phyloP scores from a whole-genome alignment of 2,113 vertebrate species.

The Heterocephalus glaber region DNA sequence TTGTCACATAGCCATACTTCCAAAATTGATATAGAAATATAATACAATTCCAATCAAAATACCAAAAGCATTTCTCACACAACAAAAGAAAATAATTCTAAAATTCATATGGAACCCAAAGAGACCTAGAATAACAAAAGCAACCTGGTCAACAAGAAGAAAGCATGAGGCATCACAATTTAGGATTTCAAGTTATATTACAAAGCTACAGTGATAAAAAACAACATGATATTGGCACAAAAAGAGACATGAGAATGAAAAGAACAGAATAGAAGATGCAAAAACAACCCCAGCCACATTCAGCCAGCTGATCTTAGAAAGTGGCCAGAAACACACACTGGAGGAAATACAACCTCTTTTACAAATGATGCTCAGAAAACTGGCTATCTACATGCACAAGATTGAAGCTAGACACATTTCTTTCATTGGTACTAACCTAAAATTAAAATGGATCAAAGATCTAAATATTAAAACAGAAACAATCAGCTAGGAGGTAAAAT shows the following conservation, averaged over 20 bases:
- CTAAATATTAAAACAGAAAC: background rate
- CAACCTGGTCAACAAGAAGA: background rate
- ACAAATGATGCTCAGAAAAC: background rate
- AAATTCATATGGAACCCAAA: background rate
- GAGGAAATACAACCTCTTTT: background rate
- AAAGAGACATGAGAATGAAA: background rate
- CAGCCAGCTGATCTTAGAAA: background rate
- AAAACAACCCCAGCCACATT: background rate
- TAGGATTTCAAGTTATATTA: background rate
- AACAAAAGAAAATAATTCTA: background rate
- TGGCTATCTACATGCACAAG: background rate
- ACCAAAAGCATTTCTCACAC: background rate
- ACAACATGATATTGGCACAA: background rate
- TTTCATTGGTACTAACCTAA: background rate
- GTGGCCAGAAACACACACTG: background rate
- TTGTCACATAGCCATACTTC: background rate
- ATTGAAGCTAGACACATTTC: background rate
- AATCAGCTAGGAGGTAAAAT: background rate
- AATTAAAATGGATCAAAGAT: background rate
- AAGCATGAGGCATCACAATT: background rate
- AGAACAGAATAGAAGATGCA: background rate
- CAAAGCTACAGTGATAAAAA: background rate
- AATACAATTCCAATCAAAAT: background rate
- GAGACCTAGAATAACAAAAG: background rate
- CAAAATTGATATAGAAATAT: background rate